Percentiles rank a stretch among this genome's conserved stretches.
Conservation (phyloP, 2,797 vertebrate genomes). For the Pangasius macronema region DNA sequence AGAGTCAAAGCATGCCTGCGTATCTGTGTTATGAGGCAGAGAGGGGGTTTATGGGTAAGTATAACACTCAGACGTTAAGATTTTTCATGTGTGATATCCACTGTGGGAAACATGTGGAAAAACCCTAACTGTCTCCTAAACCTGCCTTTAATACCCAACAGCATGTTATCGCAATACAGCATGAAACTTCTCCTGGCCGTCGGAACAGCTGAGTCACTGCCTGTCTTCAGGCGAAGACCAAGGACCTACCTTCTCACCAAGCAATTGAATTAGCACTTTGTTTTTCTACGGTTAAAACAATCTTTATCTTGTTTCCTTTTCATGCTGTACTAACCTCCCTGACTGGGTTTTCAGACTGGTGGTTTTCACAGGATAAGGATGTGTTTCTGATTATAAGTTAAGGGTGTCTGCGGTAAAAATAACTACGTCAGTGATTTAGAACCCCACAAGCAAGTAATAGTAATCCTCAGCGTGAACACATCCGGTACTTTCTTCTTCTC, state of each 20-base stretch:
- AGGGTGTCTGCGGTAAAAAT: neutral
- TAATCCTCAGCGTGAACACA: neutral
- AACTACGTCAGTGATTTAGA: neutral
- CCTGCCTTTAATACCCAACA: neutral
- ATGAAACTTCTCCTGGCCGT: neutral
- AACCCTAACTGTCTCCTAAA: too few species aligned
- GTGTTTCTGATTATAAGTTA: neutral
- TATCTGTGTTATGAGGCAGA: neutral
- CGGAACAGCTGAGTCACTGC: neutral
- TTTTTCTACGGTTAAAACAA: neutral
- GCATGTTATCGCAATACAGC: neutral
- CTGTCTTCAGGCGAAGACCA: neutral
- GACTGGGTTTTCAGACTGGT: neutral
- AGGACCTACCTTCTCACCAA: neutral
- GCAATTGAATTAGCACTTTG: neutral
- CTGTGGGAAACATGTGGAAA: neutral
- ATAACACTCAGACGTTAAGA: neutral
- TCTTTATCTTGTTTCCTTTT: neutral
- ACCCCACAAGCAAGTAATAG: neutral
- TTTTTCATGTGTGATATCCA: neutral
- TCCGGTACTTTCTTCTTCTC: neutral
- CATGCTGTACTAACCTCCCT: neutral
- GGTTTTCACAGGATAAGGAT: neutral
- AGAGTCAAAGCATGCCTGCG: neutral
- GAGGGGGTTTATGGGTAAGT: neutral